phyloP scores from a whole-genome alignment of 2,797 vertebrate genomes.

The Aeoliscus strigatus region DNA sequence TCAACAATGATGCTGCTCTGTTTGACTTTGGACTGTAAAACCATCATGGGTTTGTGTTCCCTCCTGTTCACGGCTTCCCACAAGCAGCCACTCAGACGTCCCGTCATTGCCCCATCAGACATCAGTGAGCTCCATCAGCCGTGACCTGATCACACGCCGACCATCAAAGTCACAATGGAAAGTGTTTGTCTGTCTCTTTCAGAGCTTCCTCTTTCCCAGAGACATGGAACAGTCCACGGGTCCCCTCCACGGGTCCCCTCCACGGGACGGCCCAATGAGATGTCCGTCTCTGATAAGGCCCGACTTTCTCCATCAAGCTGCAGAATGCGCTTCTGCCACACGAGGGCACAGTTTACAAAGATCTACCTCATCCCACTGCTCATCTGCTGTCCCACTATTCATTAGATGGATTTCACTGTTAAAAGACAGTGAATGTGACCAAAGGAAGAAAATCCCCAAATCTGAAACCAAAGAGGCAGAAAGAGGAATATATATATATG shows the following conservation, averaged over 20 bases:
- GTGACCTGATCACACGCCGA: conserved; percentile 59
- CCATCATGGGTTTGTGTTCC: conserved; percentile 59
- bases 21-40: conserved; percentile 44
- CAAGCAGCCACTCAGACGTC: conserved; percentile 19
- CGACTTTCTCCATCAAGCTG: conserved; percentile 1
- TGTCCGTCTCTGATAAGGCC: too few species aligned
- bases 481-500: too few species aligned
- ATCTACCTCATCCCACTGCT: background rate
- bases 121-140: conserved; percentile 51
- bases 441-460: too few species aligned
- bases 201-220: background rate
- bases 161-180: conserved; percentile 54
- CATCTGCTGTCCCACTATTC: background rate
- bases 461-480: too few species aligned
- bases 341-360: conserved; percentile 50
- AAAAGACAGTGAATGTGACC: background rate
- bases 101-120: conserved; percentile 53
- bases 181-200: conserved; percentile 11
- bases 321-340: conserved; percentile 32
- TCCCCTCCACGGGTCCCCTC: too few species aligned
- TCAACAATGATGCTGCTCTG: conserved; percentile 18
- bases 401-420: too few species aligned
- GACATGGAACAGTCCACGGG: too few species aligned
- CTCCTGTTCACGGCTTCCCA: conserved; percentile 42
- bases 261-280: too few species aligned